These are phyloP conservation scores for Melanotaenia boesemani DNA, from an alignment of 2,797 vertebrate genomes.

Conservation along the genomic window DNA sequence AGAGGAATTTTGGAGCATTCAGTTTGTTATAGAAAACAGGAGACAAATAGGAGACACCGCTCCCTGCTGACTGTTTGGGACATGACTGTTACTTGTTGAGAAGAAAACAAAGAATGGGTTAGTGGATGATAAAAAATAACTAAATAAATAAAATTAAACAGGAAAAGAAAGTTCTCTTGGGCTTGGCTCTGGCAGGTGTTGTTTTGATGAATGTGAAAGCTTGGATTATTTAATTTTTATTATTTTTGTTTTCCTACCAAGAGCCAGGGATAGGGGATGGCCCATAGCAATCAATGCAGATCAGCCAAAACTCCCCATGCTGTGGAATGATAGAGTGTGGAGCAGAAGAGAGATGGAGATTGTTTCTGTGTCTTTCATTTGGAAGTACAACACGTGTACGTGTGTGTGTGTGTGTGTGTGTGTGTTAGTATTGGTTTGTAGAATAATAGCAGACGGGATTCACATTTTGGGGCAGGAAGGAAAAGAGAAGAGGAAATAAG, in stretches of 20 bases:
- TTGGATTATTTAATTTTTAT: slow-evolving; percentile 22
- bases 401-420: slow-evolving; percentile 6
- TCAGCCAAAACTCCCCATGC: slow-evolving; percentile 75
- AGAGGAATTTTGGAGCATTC: slow-evolving; percentile 36
- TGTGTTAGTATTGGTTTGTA: slow-evolving; percentile 31
- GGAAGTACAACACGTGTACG: no score
- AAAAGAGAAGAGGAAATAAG: slow-evolving; percentile 40
- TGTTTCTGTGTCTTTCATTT: slow-evolving; percentile 42
- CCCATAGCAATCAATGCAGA: slow-evolving; percentile 81
- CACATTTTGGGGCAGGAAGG: slow-evolving; percentile 9
- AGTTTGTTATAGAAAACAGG: slow-evolving; percentile 33
- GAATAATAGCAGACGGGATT: slow-evolving; percentile 31
- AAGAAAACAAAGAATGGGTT: slow-evolving; percentile 53
- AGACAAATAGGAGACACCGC: slow-evolving; percentile 35
- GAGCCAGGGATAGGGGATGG: slow-evolving; percentile 64
- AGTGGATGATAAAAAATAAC: background rate
- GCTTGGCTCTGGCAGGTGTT: slow-evolving; percentile 71
- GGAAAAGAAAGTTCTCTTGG: slow-evolving; percentile 61
- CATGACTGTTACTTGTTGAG: slow-evolving; percentile 66
- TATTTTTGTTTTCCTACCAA: slow-evolving; percentile 34
- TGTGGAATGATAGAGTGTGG: slow-evolving; percentile 60
- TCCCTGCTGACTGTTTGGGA: slow-evolving; percentile 55
- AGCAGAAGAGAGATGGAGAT: slow-evolving; percentile 48
- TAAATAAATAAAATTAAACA: background rate
- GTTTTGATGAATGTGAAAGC: slow-evolving; percentile 76